Conservation (phyloP, 2,113 vertebrate species). For the Podarcis cretensis region DNA sequence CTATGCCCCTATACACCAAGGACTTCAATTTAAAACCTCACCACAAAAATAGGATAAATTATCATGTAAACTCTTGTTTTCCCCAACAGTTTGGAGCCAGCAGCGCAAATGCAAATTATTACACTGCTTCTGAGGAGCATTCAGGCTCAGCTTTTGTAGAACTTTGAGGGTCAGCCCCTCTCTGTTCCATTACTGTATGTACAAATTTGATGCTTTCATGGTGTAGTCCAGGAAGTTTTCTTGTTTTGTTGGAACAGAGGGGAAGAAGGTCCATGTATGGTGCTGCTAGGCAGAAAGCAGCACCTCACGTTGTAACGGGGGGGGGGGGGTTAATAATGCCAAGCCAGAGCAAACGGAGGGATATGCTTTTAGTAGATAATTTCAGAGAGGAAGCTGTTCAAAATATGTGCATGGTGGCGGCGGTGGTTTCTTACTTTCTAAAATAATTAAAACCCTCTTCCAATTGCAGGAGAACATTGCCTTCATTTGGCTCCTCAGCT, state of each 20-base stretch:
- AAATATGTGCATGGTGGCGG: background rate
- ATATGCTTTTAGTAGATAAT: background rate
- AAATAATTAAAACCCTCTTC: slow-evolving; percentile 22
- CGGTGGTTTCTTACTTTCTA: too few species aligned
- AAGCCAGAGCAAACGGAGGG: background rate
- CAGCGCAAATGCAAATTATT: background rate
- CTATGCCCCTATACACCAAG: too few species aligned
- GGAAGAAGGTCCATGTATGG: background rate
- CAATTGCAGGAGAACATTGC: slow-evolving; percentile 84
- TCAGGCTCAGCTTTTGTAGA: background rate
- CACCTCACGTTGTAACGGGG: background rate
- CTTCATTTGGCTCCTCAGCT: slow-evolving; percentile 74
- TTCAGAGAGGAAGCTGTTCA: background rate
- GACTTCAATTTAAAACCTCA: too few species aligned
- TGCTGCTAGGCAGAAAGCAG: too few species aligned
- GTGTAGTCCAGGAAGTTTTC: background rate
- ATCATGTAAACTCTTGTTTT: too few species aligned
- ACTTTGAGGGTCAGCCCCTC: background rate
- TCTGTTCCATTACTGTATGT: background rate
- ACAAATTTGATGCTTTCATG: background rate
- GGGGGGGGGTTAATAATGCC: background rate
- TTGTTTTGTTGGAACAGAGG: background rate
- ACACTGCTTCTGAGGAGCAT: too few species aligned
- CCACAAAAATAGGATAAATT: background rate
- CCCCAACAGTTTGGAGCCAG: background rate